Conservation (phyloP, 2,797 vertebrate species). For the Dermochelys coriacea region DNA sequence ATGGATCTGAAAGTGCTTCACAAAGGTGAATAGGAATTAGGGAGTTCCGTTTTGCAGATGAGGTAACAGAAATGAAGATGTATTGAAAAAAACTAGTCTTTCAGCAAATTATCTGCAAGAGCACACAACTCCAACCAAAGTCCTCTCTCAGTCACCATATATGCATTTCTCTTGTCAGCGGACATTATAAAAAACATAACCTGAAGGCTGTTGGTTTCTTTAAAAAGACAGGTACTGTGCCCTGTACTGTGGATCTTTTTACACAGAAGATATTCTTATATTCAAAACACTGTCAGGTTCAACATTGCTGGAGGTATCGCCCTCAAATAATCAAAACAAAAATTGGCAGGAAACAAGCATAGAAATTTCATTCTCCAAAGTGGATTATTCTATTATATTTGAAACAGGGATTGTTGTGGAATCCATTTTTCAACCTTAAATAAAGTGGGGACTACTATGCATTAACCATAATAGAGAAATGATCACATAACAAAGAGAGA, state of each 20-base stretch:
- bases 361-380: background rate
- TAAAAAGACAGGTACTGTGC: background rate
- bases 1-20: background rate
- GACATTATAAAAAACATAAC: background rate
- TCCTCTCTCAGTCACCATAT: background rate
- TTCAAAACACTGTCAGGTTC: background rate
- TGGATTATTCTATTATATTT: background rate
- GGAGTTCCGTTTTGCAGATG: background rate
- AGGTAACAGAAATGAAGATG: background rate
- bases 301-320: background rate
- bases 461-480: constrained; percentile 6
- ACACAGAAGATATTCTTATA: background rate
- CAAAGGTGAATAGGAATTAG: background rate
- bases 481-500: background rate
- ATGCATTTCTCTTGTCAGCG: background rate
- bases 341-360: background rate
- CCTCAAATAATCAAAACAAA: background rate
- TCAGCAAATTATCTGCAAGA: background rate
- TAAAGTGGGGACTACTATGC: background rate
- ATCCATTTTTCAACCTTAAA: background rate
- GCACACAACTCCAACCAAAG: background rate
- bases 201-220: background rate
- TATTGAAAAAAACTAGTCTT: background rate
- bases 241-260: background rate
- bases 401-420: constrained; percentile 14